Evolutionary conservation across 2,888 invertebrate genomes (phyloP).

Genomic region (Neoaliturus tenellus): DNA sequence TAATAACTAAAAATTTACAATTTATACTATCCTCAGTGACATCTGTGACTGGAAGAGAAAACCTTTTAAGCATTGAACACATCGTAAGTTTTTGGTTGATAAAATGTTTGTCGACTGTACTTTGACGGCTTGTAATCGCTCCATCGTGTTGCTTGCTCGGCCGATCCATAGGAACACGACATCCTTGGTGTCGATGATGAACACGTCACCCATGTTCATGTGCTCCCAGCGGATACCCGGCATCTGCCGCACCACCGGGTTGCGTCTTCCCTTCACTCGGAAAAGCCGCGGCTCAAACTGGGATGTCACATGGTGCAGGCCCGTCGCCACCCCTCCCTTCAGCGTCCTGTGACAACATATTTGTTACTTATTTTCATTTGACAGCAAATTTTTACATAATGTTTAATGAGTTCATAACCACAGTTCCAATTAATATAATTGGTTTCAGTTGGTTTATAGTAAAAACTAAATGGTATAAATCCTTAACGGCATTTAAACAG

Average conservation of each 20-base stretch:
- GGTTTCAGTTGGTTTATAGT: no score
- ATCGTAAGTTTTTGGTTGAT: no score
- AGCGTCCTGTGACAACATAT: conserved; percentile 68
- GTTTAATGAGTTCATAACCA: no score
- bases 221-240: conserved; percentile 87
- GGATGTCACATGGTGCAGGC: conserved; percentile 73
- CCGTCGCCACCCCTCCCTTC: conserved; percentile 68
- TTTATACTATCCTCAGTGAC: no score
- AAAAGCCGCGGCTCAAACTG: conserved; percentile 79
- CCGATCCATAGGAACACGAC: conserved; percentile 93
- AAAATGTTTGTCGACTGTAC: conserved; percentile 73
- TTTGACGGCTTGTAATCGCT: conserved; percentile 87
- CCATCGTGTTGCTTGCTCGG: conserved; percentile 85
- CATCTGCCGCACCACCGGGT: conserved; percentile 86
- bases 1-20: no score
- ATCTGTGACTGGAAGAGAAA: no score
- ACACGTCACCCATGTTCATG: conserved; percentile 91
- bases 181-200: conserved; percentile 84
- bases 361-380: no score
- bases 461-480: no score
- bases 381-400: no score
- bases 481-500: no score
- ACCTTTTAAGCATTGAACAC: no score
- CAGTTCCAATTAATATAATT: no score
- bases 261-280: conserved; percentile 89